Evolutionary conservation across 2,113 vertebrate species (phyloP).

Genomic region (Urocynchramus pylzowi): DNA sequence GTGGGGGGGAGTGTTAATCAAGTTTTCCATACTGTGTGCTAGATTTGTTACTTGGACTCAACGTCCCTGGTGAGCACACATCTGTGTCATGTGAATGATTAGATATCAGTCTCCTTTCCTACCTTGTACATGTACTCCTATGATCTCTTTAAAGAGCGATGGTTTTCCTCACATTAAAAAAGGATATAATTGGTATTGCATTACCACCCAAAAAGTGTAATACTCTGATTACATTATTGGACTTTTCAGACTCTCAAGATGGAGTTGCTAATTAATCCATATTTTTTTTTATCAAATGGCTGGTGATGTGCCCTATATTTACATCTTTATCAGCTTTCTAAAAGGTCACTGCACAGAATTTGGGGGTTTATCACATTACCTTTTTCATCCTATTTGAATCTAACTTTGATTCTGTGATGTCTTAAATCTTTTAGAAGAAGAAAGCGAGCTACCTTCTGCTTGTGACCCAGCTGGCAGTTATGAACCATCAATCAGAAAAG

Average conservation of each 20-base stretch:
- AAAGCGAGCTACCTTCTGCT: neutral
- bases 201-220: neutral
- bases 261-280: neutral
- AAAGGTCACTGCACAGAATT: neutral
- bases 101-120: neutral
- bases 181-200: neutral
- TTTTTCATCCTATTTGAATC: neutral
- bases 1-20: neutral
- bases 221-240: neutral
- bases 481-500: neutral
- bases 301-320: neutral
- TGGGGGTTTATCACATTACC: neutral
- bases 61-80: rapidly evolving
- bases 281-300: neutral
- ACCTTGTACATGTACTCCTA: neutral
- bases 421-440: neutral
- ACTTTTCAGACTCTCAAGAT: neutral
- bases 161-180: neutral
- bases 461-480: neutral
- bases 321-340: neutral
- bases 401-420: neutral
- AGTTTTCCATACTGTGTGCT: neutral
- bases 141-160: neutral
- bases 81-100: neutral
- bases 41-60: neutral